phyloP scores from a whole-genome alignment of 2,113 vertebrate species.

The Dipodomys spectabilis region DNA sequence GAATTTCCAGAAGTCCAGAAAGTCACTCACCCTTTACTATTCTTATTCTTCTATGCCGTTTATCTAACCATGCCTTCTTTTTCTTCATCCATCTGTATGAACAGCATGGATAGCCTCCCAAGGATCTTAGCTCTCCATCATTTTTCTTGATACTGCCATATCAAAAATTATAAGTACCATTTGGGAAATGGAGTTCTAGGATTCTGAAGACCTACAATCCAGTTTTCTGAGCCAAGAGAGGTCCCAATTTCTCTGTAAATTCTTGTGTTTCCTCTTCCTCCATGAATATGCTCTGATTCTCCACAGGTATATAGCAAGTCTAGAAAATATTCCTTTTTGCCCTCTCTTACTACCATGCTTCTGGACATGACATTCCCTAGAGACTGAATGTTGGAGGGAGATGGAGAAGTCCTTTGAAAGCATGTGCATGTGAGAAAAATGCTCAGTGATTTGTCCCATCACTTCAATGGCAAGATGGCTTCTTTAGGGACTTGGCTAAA shows the following conservation, averaged over 20 bases:
- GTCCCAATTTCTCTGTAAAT: not conserved
- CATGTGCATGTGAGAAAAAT: constrained; percentile 50
- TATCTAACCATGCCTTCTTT: not conserved
- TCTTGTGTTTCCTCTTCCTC: constrained; percentile 5
- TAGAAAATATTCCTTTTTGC: not conserved
- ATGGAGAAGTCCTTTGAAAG: constrained; percentile 58
- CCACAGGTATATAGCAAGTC: not conserved
- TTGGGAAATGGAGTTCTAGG: constrained; percentile 36
- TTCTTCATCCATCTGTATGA: not conserved
- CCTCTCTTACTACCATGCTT: not conserved
- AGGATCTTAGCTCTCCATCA: not conserved
- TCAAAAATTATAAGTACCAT: not conserved
- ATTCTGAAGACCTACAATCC: not conserved
- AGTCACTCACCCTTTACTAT: not conserved
- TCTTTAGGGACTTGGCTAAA: constrained; percentile 60
- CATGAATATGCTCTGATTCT: constrained; percentile 9
- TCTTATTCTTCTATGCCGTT: no score
- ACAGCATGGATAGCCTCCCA: not conserved
- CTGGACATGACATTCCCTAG: not conserved
- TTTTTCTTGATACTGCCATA: not conserved
- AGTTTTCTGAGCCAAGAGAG: not conserved
- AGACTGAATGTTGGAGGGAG: not conserved
- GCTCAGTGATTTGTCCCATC: constrained; percentile 44
- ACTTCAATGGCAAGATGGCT: constrained; percentile 41
- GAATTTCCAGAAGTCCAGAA: constrained; percentile 2